These are phyloP conservation scores for Sapajus apella DNA, from an alignment of 2,113 vertebrate genomes.

Conservation along the genomic window DNA sequence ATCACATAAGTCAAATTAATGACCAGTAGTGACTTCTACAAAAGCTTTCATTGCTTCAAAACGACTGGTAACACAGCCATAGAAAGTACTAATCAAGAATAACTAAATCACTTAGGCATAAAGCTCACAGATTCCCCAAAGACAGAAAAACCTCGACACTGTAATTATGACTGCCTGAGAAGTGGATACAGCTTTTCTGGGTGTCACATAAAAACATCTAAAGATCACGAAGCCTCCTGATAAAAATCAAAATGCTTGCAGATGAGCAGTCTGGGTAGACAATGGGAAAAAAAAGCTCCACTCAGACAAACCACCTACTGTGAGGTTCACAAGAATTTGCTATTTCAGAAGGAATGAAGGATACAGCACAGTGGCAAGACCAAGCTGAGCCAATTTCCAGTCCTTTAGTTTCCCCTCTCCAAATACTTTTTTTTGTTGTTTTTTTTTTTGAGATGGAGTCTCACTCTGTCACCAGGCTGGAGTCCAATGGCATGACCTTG, in stretches of 20 bases:
- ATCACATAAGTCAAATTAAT: constrained; percentile 47
- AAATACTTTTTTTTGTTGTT: background rate
- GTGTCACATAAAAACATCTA: background rate
- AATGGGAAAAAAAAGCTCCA: background rate
- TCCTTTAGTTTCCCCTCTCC: background rate
- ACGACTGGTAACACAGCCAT: background rate
- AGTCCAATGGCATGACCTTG: too few species aligned
- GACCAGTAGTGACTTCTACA: background rate
- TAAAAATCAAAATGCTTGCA: background rate
- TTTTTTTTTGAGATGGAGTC: too few species aligned
- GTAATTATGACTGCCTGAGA: background rate
- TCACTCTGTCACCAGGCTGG: too few species aligned
- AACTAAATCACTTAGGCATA: background rate
- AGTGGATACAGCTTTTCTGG: background rate
- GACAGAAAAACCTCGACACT: background rate
- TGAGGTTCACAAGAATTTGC: background rate
- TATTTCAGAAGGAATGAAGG: background rate
- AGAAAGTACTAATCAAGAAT: background rate
- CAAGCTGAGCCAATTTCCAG: background rate
- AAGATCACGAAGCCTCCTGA: background rate
- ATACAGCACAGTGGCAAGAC: background rate
- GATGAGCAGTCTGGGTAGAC: too few species aligned
- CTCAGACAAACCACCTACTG: background rate
- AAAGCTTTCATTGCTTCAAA: background rate
- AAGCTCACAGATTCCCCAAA: background rate